phyloP scores from a whole-genome alignment of 2,797 vertebrate species.

The Pangasius djambal region DNA sequence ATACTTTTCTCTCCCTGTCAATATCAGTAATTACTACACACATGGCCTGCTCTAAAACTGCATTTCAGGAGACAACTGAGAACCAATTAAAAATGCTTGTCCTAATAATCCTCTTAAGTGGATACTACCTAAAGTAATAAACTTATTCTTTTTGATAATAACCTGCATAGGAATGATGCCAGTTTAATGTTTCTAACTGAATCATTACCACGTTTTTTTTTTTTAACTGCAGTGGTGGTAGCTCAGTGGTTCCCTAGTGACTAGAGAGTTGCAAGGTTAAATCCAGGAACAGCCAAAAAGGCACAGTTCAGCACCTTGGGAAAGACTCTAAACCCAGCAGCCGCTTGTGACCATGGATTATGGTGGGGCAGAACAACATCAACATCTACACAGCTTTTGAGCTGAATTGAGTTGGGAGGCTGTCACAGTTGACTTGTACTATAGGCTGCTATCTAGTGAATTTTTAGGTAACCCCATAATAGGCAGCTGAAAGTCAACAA shows the following conservation, averaged over 20 bases:
- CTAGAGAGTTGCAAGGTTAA: background rate
- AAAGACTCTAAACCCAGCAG: background rate
- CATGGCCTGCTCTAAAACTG: background rate
- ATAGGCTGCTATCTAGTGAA: background rate
- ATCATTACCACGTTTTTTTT: background rate
- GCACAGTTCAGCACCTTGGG: background rate
- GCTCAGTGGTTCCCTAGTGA: background rate
- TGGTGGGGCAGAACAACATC: background rate
- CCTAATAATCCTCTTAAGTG: background rate
- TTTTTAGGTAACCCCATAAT: background rate
- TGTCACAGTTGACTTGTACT: background rate
- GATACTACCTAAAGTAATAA: background rate
- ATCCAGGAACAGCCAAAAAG: background rate
- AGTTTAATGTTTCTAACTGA: background rate
- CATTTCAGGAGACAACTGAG: too few species aligned
- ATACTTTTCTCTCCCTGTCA: constrained; percentile 11
- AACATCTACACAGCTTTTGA: background rate
- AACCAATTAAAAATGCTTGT: background rate
- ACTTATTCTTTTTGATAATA: background rate
- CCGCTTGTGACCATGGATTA: too few species aligned
- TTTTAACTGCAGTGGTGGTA: background rate
- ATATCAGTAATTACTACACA: constrained; percentile 17
- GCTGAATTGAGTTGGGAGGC: background rate
- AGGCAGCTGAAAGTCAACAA: background rate
- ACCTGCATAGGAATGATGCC: background rate